These are phyloP conservation scores for Epinephelus cyanopodus DNA, from an alignment of 2,113 vertebrate genomes.

Conservation along the genomic window DNA sequence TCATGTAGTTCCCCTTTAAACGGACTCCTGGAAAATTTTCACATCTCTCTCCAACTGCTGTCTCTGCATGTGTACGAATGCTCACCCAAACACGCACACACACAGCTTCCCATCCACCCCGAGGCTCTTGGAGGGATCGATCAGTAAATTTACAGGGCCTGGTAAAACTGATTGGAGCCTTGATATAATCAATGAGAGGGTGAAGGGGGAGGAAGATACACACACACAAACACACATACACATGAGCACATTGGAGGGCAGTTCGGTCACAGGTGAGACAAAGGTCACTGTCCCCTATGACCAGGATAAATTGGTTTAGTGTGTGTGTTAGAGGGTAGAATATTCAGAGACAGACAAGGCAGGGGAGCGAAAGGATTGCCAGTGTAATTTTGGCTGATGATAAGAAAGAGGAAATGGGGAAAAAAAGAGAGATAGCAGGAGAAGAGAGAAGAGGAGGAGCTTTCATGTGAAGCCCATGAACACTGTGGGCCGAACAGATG, in stretches of 20 bases:
- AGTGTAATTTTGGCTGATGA: conserved; percentile 43
- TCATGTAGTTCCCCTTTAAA: conserved; percentile 4
- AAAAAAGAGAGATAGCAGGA: conserved; percentile 18
- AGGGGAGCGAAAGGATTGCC: conserved; percentile 33
- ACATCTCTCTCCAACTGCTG: conserved; percentile 8
- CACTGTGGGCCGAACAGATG: conserved; percentile 57
- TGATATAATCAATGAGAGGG: conserved; percentile 64
- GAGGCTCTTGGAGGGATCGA: conserved; percentile 59
- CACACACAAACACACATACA: background rate
- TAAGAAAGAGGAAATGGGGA: conserved; percentile 23
- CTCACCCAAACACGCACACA: conserved; percentile 7
- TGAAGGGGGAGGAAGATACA: conserved; percentile 45
- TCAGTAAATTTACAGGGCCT: conserved; percentile 64
- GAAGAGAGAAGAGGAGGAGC: conserved; percentile 52
- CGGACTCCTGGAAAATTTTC: conserved; percentile 13
- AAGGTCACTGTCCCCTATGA: conserved; percentile 49
- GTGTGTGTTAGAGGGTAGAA: conserved; percentile 7
- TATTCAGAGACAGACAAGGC: conserved; percentile 33
- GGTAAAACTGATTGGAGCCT: conserved; percentile 66
- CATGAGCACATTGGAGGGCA: conserved; percentile 33
- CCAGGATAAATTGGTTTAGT: conserved; percentile 23
- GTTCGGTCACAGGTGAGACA: conserved; percentile 29
- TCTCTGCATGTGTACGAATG: conserved; percentile 18
- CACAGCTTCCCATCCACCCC: conserved; percentile 25
- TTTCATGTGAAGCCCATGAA: conserved; percentile 65